Evolutionary conservation across 2,888 invertebrate genomes (phyloP).

Genomic region (Tribolium freemani): DNA sequence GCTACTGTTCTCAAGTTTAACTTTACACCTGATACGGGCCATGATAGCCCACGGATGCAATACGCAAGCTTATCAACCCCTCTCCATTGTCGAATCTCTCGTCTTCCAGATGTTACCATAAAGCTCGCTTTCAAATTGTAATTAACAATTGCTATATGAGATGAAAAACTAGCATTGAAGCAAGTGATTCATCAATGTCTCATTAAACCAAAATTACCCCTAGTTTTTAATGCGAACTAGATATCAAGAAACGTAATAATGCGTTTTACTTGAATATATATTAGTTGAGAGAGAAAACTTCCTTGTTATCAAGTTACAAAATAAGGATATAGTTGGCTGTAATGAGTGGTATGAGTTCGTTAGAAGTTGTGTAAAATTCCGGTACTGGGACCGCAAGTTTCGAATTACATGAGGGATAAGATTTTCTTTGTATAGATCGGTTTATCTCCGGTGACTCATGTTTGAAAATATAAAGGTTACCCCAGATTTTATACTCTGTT

Average conservation of each 20-base stretch:
- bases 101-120: slow-evolving; percentile 49
- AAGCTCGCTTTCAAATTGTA: slow-evolving; percentile 31
- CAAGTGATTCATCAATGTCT: slow-evolving; percentile 26
- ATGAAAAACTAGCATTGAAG: slow-evolving; percentile 6
- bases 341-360: slow-evolving; percentile 37
- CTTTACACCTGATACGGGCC: slow-evolving; percentile 48
- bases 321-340: slow-evolving; percentile 42
- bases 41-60: slow-evolving; percentile 39
- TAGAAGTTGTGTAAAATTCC: slow-evolving; percentile 43
- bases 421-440: slow-evolving; percentile 40
- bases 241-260: not conserved
- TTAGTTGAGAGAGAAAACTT: slow-evolving; percentile 3
- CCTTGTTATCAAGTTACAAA: slow-evolving; percentile 42
- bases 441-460: slow-evolving; percentile 45
- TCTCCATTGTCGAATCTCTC: slow-evolving; percentile 47
- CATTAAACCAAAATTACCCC: slow-evolving; percentile 1
- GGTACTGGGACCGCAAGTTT: slow-evolving; percentile 46
- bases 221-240: not conserved
- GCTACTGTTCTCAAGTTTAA: slow-evolving; percentile 50
- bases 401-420: slow-evolving; percentile 46
- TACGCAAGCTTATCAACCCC: slow-evolving; percentile 61
- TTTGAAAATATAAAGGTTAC: slow-evolving; percentile 32
- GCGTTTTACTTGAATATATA: not conserved
- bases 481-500: slow-evolving; percentile 33
- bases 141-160: slow-evolving; percentile 7